Evolutionary conservation across 2,888 invertebrate genomes (phyloP), one percentile per base, ranked within the genome.

Genomic region (Muschampia plurimacula): DNA sequence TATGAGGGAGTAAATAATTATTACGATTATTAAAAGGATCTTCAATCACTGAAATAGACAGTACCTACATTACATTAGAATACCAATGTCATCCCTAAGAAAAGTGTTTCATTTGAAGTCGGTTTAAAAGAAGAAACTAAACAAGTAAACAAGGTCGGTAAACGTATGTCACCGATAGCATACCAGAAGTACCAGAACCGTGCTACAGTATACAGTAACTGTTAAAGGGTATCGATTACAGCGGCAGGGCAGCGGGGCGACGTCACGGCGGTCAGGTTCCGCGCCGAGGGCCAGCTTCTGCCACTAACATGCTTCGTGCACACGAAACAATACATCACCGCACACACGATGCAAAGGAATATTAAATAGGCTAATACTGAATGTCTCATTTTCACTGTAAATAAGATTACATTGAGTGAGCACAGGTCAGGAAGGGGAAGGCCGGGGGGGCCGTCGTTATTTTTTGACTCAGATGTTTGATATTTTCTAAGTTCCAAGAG

Each of bases 281-380:
- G 89, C 88, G 82, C 85, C 83, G 86, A 82, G 86, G 86, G 83
- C 78, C 85, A 82, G 80, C 84, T 82, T 83, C 85, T 81, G 82
- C 85, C 87, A 88, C 89, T 89, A 86, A 86, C 88, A 92, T 88
- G 93, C 86, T 90, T 78, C 74, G 81, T 91, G 88, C 86, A 75
- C 91, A 90, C 85, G 79, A 79, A 83, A 91, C 91, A 91, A 91
- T 88, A 83, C 81, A 72, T 74, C 77, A 62, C 66, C 66, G 67
- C 44, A 39, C 72, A 36, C 62, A 71, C 39, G 59, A 59, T 65
- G 59, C 49, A 32, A 36, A 32, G 32, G 9, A 49, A 60, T 66
- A 46, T 60, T 72, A 72, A 49, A 60, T 66, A 70, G 64, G n/a
- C 49, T 52, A 72, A 32, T 36, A 15, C 57, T 71, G 63, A 41